phyloP scores from a whole-genome alignment of 2,113 vertebrate species.

The Oreotragus oreotragus region DNA sequence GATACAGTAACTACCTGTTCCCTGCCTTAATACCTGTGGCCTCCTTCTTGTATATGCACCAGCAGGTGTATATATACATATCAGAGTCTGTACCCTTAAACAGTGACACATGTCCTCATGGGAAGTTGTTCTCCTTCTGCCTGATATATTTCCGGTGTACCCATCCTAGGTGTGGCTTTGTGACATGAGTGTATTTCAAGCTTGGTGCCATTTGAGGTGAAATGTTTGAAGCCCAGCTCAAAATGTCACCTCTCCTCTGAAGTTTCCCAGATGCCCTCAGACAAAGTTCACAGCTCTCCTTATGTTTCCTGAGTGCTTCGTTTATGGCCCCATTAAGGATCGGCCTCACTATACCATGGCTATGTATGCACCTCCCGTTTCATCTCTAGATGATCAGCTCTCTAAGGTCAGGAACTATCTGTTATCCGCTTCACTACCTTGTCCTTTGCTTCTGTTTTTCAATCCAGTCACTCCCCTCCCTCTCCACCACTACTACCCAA shows the following conservation, averaged over 20 bases:
- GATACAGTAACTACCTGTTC: accelerated
- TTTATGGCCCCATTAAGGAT: background rate
- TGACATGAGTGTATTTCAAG: background rate
- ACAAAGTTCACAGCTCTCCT: background rate
- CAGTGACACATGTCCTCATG: background rate
- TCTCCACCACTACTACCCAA: background rate
- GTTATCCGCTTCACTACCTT: background rate
- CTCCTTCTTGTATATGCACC: background rate
- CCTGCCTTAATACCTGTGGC: too few species aligned
- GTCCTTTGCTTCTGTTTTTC: background rate
- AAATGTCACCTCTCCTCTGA: background rate
- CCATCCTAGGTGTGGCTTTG: background rate
- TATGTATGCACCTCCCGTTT: background rate
- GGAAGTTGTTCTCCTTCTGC: background rate
- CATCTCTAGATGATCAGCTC: background rate
- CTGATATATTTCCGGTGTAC: background rate
- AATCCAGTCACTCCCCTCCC: background rate
- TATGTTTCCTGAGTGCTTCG: background rate
- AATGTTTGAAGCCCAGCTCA: background rate
- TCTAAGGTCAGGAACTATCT: background rate
- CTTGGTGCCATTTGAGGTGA: background rate
- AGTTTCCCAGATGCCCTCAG: background rate
- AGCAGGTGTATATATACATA: background rate
- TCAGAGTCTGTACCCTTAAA: background rate
- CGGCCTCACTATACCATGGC: background rate